phyloP scores from a whole-genome alignment of 2,888 invertebrate species.

The Ypsolopha sequella region DNA sequence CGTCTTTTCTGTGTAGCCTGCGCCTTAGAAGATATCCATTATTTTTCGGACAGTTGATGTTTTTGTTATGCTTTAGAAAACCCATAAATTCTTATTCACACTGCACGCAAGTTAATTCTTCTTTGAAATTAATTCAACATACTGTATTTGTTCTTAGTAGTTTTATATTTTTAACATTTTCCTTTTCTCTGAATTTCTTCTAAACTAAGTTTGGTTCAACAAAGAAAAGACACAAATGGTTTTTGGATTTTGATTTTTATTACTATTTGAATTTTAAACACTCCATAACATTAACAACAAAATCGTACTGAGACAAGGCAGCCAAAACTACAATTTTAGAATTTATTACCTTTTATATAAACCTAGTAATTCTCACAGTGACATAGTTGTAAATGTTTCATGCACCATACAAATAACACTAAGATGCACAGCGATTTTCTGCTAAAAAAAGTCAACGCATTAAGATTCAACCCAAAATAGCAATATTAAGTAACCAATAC shows the following conservation, averaged over 20 bases:
- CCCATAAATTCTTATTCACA: too few species aligned
- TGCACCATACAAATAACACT: background rate
- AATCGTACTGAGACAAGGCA: conserved; percentile 33
- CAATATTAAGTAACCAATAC: background rate
- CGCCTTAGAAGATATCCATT: too few species aligned
- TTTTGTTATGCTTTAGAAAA: too few species aligned
- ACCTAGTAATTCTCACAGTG: background rate
- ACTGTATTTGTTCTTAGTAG: too few species aligned
- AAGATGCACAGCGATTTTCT: background rate
- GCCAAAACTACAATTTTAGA: conserved; percentile 19
- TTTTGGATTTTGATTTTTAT: conserved; percentile 50
- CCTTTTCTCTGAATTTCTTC: background rate
- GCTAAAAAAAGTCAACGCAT: background rate
- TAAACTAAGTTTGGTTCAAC: background rate
- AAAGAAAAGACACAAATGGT: background rate
- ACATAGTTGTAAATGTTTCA: background rate
- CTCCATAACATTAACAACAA: conserved; percentile 56
- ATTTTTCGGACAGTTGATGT: too few species aligned
- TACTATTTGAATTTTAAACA: conserved; percentile 46
- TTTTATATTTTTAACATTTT: too few species aligned
- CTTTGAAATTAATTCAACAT: too few species aligned
- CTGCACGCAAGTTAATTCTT: too few species aligned
- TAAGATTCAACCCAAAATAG: background rate
- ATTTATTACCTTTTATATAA: conserved; percentile 9
- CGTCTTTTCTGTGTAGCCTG: too few species aligned